These are phyloP conservation scores for Megamerina dolium DNA, from an alignment of 2,888 invertebrate species.

Conservation along the genomic window DNA sequence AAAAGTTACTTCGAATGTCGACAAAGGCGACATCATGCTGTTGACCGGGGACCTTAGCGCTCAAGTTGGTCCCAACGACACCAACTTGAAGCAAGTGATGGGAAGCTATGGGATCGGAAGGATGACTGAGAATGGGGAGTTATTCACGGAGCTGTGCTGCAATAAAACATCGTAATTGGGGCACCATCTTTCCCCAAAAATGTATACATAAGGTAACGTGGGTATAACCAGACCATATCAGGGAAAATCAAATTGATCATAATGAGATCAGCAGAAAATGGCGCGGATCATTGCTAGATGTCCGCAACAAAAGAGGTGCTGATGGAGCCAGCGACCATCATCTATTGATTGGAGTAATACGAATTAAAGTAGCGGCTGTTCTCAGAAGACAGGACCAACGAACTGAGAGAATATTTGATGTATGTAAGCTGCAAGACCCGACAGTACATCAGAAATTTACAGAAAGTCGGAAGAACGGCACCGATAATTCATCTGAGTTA, in stretches of 20 bases:
- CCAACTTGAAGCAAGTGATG: neutral
- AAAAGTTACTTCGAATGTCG: too few relatives aligned
- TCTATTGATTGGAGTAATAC: neutral
- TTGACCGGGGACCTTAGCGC: neutral
- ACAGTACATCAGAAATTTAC: neutral
- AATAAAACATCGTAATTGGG: neutral
- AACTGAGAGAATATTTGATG: neutral
- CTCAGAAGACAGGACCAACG: neutral
- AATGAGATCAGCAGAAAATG: neutral
- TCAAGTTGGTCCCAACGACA: neutral
- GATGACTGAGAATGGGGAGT: too few relatives aligned
- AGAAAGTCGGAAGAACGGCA: neutral
- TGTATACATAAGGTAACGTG: neutral
- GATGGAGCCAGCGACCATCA: neutral
- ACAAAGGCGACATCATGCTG: slow-evolving; percentile 1
- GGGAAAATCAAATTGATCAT: neutral
- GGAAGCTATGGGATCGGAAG: neutral
- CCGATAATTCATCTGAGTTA: too few relatives aligned
- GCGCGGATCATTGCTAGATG: too few relatives aligned
- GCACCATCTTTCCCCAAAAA: too few relatives aligned
- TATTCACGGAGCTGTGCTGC: neutral
- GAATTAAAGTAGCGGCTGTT: neutral
- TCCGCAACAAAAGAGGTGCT: too few relatives aligned
- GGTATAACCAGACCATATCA: too few relatives aligned
- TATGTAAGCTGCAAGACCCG: neutral